Evolutionary conservation across 2,113 vertebrate species (phyloP), one percentile per base, ranked within the genome.

Genomic region (Ameiurus melas): DNA sequence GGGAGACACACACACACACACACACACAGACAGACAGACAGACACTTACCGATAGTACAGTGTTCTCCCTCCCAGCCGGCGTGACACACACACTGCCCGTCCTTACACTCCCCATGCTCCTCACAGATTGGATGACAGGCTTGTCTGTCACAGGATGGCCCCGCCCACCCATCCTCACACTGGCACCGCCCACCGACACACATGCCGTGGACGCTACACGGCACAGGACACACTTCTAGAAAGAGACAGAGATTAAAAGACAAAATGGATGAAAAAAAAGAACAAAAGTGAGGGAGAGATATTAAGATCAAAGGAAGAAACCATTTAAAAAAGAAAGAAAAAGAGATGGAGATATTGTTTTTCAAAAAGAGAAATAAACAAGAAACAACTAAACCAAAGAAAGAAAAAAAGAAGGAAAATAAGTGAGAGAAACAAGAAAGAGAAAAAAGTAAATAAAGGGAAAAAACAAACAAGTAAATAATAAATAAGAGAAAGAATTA

Each of bases 11-110:
- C 57, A 20, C 80, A n/a, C 68, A 60, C 43, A 27, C 30, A 8
- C 20, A n/a, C 16, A 19, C 9, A 22, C 97, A 36, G 36, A n/a
- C 81, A 43, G 71, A 64, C 33, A 51, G 20, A 4, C 17, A 33
- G 13, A 20, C 4, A 20, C 97, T 97, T 96, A 99, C 98, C 98
- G 16, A 98, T 98, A 90, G 97, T 98, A 91, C 98, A 99, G 93
- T 98, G 98, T 88, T 99, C 98, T 51, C 98, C 98, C 93, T 99
- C 98, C 98, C 98, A 99, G 93, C 98, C 98, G 0, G 98, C 97
- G 92, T 98, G 98, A 93, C 98, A 99, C 93, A 99, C 96, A 90
- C 98, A 99, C 92, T 96, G 97, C 33, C 98, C 98, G 0, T 99
- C 97, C 92, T 96, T 97, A 92, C 98, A 99, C 90, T 97, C 97